A percentile compares a stretch with the other conserved stretches of the same genome.
phyloP scores from a whole-genome alignment of 2,888 invertebrate species.

The Rhorus exstirpatorius region DNA sequence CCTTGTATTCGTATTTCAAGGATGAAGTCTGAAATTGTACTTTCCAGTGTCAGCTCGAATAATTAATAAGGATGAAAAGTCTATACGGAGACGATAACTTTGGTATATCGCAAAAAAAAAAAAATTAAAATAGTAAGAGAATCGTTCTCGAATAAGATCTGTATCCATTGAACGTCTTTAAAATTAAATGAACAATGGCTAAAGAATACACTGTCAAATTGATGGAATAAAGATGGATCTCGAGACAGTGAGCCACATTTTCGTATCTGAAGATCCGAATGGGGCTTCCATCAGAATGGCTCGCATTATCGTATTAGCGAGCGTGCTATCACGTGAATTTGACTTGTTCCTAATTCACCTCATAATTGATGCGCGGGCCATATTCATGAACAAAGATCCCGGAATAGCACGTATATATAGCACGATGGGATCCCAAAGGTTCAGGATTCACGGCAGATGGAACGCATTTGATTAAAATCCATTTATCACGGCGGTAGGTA shows the following conservation, averaged over 20 bases:
- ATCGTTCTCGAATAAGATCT: neutral
- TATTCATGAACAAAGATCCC: constrained; percentile 34
- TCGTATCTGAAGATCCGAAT: neutral
- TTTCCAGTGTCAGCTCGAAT: no score
- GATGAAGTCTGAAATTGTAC: no score
- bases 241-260: neutral
- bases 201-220: neutral
- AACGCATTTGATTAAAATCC: constrained; percentile 77
- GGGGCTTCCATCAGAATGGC: constrained; percentile 20
- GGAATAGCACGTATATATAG: constrained; percentile 24
- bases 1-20: no score
- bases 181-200: neutral
- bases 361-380: constrained; percentile 60
- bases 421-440: constrained; percentile 24
- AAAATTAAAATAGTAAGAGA: no score
- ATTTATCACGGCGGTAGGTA: constrained; percentile 70
- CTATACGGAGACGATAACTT: neutral
- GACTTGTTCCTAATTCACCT: constrained; percentile 66
- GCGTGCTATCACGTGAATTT: neutral
- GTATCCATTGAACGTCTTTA: neutral
- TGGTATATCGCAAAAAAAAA: neutral
- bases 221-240: neutral
- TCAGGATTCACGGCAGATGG: constrained; percentile 64
- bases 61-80: no score
- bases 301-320: constrained; percentile 10